Base-by-base conservation (phyloP, 2,888 invertebrate genomes). In the Unio pictorum region DNA sequence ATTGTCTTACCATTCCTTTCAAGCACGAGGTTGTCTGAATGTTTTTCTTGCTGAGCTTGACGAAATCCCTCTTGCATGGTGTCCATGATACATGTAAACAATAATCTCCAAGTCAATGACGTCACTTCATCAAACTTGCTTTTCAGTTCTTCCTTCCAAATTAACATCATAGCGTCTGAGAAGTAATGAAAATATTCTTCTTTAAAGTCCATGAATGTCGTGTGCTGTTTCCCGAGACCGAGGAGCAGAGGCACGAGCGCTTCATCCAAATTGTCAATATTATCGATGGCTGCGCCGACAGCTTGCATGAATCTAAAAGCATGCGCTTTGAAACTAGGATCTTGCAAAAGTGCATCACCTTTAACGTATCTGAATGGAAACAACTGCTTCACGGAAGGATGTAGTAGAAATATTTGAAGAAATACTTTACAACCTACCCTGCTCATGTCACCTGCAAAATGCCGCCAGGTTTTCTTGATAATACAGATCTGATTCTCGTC, bases 221-320 rank as follows among this genome's bases (percentile, higher is more conserved):
- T 74, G 64, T 85, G 85, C 60, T 78, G 74, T 58, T 75, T 64
- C 20, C 85, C 85, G 3, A 85, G 76, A 18, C 75, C 74, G 20
- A 79, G 62, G 34, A 85, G 70, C 23, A 82, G 63, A 11, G 83
- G 81, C 11, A 73, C 64, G 30, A 85, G 65, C 4, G 70, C 64
- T 18, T 66, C 73, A 17, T 82, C 78, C n/a, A 81, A 70, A 66
- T 81, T 72, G 67, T 83, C 80, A 18, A 84, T 74, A 66, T 83
- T 81, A 28, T 83, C 84, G 0, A 84, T 78, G 4, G 81, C 81
- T 4, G 82, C 82, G 6, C 82, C 82, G 11, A 86, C 81, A 20
- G 84, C 83, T 63, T 85, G 82, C 85, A 86, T 86, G 75, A 86
- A 86, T 23, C 86, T 69, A 18, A 78, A 68, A 45, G 84, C 84